These are phyloP conservation scores for Kuschelorhynchus macadamiae DNA, from an alignment of 2,888 invertebrate species.

Conservation along the genomic window DNA sequence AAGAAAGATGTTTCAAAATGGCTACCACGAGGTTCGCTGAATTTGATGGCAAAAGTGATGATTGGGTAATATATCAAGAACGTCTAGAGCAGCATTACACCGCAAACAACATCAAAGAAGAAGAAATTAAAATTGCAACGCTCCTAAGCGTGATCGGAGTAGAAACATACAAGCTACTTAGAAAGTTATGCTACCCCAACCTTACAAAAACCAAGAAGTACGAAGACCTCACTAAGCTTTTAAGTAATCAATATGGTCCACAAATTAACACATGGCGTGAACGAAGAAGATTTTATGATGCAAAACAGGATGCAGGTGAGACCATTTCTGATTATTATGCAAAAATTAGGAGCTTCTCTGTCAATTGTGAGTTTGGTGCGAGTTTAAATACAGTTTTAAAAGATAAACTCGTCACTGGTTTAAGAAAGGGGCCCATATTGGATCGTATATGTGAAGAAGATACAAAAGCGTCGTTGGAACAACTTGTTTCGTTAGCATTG, in stretches of 20 bases:
- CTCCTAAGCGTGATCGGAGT: constrained; percentile 25
- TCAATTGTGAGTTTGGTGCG: constrained; percentile 14
- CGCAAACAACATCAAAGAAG: constrained; percentile 15
- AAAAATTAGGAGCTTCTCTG: constrained; percentile 9
- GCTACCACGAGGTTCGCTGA: too few species aligned
- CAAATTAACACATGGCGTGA: constrained; percentile 1
- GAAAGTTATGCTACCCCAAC: constrained; percentile 41
- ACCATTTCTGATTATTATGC: constrained; percentile 5
- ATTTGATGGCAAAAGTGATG: too few species aligned
- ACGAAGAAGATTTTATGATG: constrained; percentile 4
- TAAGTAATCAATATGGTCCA: background rate
- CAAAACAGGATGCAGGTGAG: background rate
- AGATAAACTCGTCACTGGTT: constrained; percentile 6
- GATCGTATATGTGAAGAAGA: constrained; percentile 25
- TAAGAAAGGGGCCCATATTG: background rate
- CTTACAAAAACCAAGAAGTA: too few species aligned
- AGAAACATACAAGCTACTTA: constrained; percentile 31
- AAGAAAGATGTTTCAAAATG: too few species aligned
- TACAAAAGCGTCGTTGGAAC: background rate
- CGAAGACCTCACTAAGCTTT: background rate
- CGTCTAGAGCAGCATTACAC: constrained; percentile 32
- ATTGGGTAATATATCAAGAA: constrained; percentile 5
- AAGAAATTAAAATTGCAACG: constrained; percentile 23
- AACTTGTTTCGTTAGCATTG: background rate
- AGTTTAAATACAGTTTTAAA: constrained; percentile 2